Conservation (phyloP, 2,888 invertebrate genomes). For the Synanthedon vespiformis region DNA sequence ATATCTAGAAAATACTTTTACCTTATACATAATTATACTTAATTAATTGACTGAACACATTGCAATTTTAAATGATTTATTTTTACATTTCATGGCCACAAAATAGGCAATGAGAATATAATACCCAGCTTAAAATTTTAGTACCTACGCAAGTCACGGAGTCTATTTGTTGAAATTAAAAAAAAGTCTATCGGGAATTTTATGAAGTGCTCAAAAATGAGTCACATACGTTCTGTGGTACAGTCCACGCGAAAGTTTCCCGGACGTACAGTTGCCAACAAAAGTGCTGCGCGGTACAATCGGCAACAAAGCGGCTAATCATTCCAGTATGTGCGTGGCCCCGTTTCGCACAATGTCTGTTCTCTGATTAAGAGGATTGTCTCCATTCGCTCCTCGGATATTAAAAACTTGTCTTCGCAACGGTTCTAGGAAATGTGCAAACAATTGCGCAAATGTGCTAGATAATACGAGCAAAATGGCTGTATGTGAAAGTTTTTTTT, state of each 20-base stretch:
- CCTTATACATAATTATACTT: too few relatives aligned
- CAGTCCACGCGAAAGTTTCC: slow-evolving; percentile 25
- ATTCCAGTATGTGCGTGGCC: slow-evolving; percentile 61
- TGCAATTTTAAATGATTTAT: too few relatives aligned
- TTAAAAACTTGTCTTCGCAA: slow-evolving; percentile 61
- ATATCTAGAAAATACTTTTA: too few relatives aligned
- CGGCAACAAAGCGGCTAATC: slow-evolving; percentile 48
- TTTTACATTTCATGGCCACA: too few relatives aligned
- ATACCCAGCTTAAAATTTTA: too few relatives aligned
- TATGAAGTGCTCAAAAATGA: slow-evolving; percentile 11
- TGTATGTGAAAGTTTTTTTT: slow-evolving; percentile 34
- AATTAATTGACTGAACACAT: too few relatives aligned
- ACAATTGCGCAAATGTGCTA: slow-evolving; percentile 22
- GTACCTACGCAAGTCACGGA: too few relatives aligned
- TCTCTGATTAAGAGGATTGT: slow-evolving; percentile 69
- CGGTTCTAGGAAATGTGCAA: slow-evolving; percentile 18
- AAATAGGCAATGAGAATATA: too few relatives aligned
- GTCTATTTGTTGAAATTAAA: too few relatives aligned
- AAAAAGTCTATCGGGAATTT: neutral
- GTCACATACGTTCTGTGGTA: slow-evolving; percentile 23
- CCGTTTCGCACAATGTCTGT: slow-evolving; percentile 64
- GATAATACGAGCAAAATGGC: slow-evolving; percentile 34
- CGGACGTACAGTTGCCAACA: slow-evolving; percentile 33
- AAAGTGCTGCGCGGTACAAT: slow-evolving; percentile 45
- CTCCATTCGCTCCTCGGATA: slow-evolving; percentile 60